phyloP scores from a whole-genome alignment of 2,888 invertebrate species.

The Tubiluchus corallicola region DNA sequence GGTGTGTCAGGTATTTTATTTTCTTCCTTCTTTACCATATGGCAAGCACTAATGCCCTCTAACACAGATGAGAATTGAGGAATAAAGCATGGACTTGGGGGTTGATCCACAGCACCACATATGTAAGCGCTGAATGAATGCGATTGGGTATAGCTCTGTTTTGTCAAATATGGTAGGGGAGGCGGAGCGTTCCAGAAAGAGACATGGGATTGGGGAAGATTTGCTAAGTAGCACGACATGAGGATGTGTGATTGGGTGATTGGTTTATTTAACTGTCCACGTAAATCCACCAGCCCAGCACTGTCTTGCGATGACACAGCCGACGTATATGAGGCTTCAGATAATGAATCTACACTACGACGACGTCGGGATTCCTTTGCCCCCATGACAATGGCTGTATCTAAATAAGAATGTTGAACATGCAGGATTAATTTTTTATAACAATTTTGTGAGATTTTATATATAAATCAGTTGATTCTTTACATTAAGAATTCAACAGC shows the following conservation, averaged over 20 bases:
- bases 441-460: too few relatives aligned
- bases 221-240: conserved; percentile 82
- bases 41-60: conserved; percentile 46
- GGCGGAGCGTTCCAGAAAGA: conserved; percentile 26
- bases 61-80: conserved; percentile 47
- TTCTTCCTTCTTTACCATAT: conserved; percentile 38
- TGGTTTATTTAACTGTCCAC: conserved; percentile 77
- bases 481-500: too few relatives aligned
- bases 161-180: conserved; percentile 17
- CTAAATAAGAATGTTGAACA: too few relatives aligned
- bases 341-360: conserved; percentile 18
- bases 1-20: too few relatives aligned
- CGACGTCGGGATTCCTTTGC: conserved; percentile 11
- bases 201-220: conserved; percentile 53
- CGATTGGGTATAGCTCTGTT: conserved; percentile 10
- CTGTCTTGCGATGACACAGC: conserved; percentile 84
- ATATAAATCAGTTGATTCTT: too few relatives aligned
- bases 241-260: conserved; percentile 81
- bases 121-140: conserved; percentile 9
- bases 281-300: conserved; percentile 72
- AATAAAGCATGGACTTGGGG: conserved; percentile 36
- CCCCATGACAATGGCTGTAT: conserved; percentile 13
- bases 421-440: too few relatives aligned
- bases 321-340: conserved; percentile 40
- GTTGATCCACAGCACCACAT: too few relatives aligned